These are phyloP conservation scores for Scatophagus argus DNA, from an alignment of 2,113 vertebrate genomes.

Conservation along the genomic window DNA sequence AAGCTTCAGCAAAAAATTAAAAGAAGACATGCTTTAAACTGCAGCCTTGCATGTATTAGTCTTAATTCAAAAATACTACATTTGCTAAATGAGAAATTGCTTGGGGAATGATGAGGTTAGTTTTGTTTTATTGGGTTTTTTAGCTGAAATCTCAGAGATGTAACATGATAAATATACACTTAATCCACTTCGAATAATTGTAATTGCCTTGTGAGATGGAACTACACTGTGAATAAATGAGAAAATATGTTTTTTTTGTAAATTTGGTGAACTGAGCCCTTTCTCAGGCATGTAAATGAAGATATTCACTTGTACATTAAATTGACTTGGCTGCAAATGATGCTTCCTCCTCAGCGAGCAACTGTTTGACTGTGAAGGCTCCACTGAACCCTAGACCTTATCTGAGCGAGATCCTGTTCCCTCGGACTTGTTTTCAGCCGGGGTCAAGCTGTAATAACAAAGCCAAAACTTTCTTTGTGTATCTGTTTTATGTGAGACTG, in stretches of 20 bases:
- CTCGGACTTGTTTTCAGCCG: conserved; percentile 58
- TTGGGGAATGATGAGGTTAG: neutral
- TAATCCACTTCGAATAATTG: neutral
- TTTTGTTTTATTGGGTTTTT: too few relatives aligned
- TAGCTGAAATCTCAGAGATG: neutral
- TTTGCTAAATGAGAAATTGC: neutral
- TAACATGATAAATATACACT: neutral
- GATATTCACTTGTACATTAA: neutral
- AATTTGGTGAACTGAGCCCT: neutral
- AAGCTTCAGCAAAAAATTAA: neutral
- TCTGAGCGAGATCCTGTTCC: conserved; percentile 74
- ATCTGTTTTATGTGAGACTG: conserved; percentile 37
- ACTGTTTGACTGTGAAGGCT: conserved; percentile 24
- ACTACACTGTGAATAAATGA: too few relatives aligned
- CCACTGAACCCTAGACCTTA: conserved; percentile 57
- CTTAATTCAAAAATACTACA: neutral
- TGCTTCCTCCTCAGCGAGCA: neutral
- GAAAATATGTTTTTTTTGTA: neutral
- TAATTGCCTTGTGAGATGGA: neutral
- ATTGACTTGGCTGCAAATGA: neutral
- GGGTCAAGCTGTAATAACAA: conserved; percentile 80
- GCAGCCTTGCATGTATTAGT: neutral
- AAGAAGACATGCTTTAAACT: neutral
- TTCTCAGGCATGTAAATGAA: neutral
- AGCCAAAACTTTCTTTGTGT: conserved; percentile 33